Base-by-base conservation (phyloP, 2,797 vertebrate species). In the Tarsius wallacei region DNA sequence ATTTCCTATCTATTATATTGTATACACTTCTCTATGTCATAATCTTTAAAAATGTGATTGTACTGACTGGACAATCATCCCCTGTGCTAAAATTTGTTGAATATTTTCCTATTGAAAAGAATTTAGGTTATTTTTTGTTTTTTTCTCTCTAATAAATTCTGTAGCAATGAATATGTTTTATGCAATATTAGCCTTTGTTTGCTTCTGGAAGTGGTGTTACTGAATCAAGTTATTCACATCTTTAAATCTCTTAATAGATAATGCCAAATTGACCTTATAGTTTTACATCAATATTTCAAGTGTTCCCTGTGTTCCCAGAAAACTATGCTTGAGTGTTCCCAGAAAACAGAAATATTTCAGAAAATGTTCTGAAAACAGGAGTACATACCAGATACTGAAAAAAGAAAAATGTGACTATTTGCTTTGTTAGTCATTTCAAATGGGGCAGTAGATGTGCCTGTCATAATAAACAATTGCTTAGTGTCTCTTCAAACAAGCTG, bases 141-240 rank as follows among this genome's bases (percentile, higher is more conserved):
- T 94, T 87, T 96, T 86, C n/a, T 87, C 7, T 13, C 12, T 80
- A 66, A 61, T 61, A 82, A 96, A 84, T 55, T 55, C 19, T 78
- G n/a, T 15, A 47, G 28, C 26, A 74, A 42, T 64, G 13, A 66
- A 49, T 36, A 66, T 94, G 31, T 21, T 96, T n/a, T 80, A 51
- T 21, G 19, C 1, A 36, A 53, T 24, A 63, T 90, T 71, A 90
- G 76, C n/a, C 16, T 96, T 87, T 90, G 51, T 91, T 68, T 83
- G 28, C 24, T 92, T 68, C 59, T 88, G 70, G 57, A 92, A 95
- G 47, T 53, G 10, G 47, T 82, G 26, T 49, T 81, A 31, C 31
- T 80, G 92, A 95, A 88, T 94, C 42, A 70, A 97, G 42, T 90
- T 92, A 66, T 42, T 93, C 13, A 49, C 12, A 88, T 85, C 22